phyloP scores from a whole-genome alignment of 2,113 vertebrate genomes.

The Patagioenas fasciata region DNA sequence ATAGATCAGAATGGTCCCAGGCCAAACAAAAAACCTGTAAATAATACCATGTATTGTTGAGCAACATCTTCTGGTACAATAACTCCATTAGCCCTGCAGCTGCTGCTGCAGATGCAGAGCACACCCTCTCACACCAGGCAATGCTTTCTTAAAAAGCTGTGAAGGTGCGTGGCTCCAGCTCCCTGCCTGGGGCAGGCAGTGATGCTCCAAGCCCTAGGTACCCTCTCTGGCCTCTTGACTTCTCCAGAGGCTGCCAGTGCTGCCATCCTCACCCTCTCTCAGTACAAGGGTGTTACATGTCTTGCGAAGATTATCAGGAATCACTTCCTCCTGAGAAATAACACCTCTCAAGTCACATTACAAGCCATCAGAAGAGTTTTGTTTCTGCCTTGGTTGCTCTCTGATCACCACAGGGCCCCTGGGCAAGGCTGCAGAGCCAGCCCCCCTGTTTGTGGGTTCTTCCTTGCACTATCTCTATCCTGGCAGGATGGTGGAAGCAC shows the following conservation, averaged over 20 bases:
- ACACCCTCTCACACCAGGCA: background rate
- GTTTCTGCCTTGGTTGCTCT: background rate
- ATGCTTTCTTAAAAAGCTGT: background rate
- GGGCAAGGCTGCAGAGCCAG: background rate
- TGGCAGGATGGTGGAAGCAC: fast-evolving
- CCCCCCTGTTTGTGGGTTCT: background rate
- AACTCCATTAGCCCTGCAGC: background rate
- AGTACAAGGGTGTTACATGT: background rate
- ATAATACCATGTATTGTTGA: background rate
- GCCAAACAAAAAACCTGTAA: background rate
- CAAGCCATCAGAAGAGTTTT: background rate
- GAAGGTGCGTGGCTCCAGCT: fast-evolving
- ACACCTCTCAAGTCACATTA: background rate
- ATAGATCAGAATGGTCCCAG: background rate
- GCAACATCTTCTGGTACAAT: background rate
- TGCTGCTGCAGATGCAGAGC: fast-evolving
- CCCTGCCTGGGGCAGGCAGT: background rate
- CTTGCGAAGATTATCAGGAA: background rate
- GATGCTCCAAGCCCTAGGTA: background rate
- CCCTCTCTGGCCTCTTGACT: background rate
- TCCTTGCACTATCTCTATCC: background rate
- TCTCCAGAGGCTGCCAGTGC: background rate
- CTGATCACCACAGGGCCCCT: background rate
- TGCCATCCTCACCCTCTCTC: background rate
- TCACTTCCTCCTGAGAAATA: background rate